Base-by-base conservation (phyloP, 1,140 invertebrate species). In the Vanessa atalanta region DNA sequence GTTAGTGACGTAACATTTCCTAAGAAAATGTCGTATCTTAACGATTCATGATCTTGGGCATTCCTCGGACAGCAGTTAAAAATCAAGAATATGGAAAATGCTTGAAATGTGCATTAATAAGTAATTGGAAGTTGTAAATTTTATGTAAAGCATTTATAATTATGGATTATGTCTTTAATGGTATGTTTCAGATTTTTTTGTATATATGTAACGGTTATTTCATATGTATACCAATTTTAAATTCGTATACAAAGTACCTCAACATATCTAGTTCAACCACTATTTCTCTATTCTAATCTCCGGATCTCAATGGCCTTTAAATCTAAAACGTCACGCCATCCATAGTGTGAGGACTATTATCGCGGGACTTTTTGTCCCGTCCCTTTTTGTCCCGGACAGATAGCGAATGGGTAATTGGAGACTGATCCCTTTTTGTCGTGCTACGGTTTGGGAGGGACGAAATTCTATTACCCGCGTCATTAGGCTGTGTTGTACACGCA, bases 381-480 rank as follows among this genome's bases (percentile, higher is more conserved):
- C 51, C 73, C 75, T 78, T 53, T 53, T 71, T 72, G 66, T 75
- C 73, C 57, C 68, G 61, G 26, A 63, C 70, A 70, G 75, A 77
- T 77, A 77, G 72, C 66, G 75, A 77, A 72, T 70, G 72, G 73
- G 70, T 75, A 75, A 76, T 79, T 79, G 73, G 47, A 72, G 65
- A 61, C 69, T 68, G 72, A 75, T 73, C 72, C 78, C 63, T 77
- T 72, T 78, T 64, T 75, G 72, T 73, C 67, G 65, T 26, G 67
- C 57, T 50, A 47, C 57, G 70, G 65, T 55, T 61, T 53, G 66
- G 75, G 70, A 70, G 72, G 75, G 55, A 70, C 43, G 55, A 73
- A 63, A 72, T 79, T 76, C 78, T 55, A 79, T 79, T 77, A 79
- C 65, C 67, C 60, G 78, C 75, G 68, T 68, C 75, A 72, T 76